Evolutionary conservation across 2,888 invertebrate species (phyloP).

Genomic region (Agonum fuliginosum): DNA sequence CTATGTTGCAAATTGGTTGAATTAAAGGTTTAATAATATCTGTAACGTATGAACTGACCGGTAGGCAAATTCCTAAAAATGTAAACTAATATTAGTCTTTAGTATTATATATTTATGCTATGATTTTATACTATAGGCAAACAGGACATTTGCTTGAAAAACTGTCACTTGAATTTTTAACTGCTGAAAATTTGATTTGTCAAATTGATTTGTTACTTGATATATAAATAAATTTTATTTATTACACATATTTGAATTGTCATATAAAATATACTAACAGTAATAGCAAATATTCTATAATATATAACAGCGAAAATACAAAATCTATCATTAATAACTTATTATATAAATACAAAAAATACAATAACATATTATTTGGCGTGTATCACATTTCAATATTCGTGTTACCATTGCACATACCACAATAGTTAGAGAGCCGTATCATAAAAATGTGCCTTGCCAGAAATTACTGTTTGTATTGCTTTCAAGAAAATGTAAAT

Average conservation of each 20-base stretch:
- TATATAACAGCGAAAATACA: conserved; percentile 48
- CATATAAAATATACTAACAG: conserved; percentile 43
- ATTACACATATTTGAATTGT: neutral
- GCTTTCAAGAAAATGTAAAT: no score
- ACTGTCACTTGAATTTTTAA: no score
- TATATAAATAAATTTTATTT: no score
- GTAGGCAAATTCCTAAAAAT: neutral
- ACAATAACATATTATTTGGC: conserved; percentile 46
- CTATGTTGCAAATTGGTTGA: conserved; percentile 74
- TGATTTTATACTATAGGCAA: no score
- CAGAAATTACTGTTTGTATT: no score
- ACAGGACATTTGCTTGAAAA: no score
- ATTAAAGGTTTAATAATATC: neutral
- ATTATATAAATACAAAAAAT: conserved; percentile 56
- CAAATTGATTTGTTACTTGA: no score
- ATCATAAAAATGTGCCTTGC: no score
- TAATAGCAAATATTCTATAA: conserved; percentile 25
- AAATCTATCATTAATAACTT: conserved; percentile 53
- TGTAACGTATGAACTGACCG: neutral
- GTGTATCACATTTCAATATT: conserved; percentile 51
- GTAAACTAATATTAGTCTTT: neutral
- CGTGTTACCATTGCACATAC: conserved; percentile 21
- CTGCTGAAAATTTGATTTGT: conserved; percentile 18
- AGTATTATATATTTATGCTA: no score
- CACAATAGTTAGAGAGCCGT: no score